These are phyloP conservation scores for Amazona ochrocephala DNA, from an alignment of 2,797 vertebrate genomes.

Conservation along the genomic window DNA sequence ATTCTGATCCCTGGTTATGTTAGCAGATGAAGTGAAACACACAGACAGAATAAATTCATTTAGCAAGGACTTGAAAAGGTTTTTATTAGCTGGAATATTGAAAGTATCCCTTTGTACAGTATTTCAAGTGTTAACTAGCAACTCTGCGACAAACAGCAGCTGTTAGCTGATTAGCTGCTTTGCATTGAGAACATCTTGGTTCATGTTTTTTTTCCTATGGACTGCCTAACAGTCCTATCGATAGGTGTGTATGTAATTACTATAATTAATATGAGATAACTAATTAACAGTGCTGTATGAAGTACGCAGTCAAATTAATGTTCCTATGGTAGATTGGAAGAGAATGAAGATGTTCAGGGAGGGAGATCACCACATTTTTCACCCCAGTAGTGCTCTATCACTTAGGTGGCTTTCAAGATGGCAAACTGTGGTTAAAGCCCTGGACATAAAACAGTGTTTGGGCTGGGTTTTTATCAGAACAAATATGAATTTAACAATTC, in stretches of 20 bases:
- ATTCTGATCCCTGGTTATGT: not conserved
- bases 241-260: slow-evolving; percentile 71
- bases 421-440: not conserved
- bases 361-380: not conserved
- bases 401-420: not conserved
- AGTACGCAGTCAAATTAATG: slow-evolving; percentile 63
- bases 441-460: not conserved
- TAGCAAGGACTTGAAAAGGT: not conserved
- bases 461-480: not conserved
- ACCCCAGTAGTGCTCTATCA: not conserved
- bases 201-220: not conserved
- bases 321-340: slow-evolving; percentile 42
- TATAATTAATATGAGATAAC: slow-evolving; percentile 71
- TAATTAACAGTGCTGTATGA: slow-evolving; percentile 62
- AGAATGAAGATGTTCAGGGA: slow-evolving; percentile 8
- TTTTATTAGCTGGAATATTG: slow-evolving; percentile 13
- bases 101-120: slow-evolving; percentile 11
- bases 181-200: slow-evolving; percentile 18
- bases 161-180: slow-evolving; percentile 60
- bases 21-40: slow-evolving; percentile 4
- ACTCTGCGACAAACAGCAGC: slow-evolving; percentile 20
- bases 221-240: slow-evolving; percentile 56
- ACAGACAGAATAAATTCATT: not conserved
- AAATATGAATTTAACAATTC: not conserved
- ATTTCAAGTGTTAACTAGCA: slow-evolving; percentile 55